Percentiles rank a stretch among this genome's conserved stretches.
phyloP scores from a whole-genome alignment of 1,140 invertebrate genomes.

The Brachionus asplanchnoidis region DNA sequence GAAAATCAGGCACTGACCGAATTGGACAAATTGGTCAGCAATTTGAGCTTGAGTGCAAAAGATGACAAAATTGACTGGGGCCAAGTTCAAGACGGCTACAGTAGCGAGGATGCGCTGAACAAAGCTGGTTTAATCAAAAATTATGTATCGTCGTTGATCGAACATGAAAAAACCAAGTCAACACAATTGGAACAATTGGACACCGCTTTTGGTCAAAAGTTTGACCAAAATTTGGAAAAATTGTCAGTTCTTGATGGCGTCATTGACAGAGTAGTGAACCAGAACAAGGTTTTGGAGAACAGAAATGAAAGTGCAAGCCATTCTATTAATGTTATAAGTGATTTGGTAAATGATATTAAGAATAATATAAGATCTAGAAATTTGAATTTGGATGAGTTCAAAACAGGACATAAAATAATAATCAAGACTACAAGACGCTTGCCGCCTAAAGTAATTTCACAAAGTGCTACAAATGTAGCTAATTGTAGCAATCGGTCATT shows the following conservation, averaged over 20 bases:
- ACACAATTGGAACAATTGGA: background rate
- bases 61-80: slow-evolving; percentile 9
- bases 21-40: background rate
- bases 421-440: slow-evolving; percentile 17
- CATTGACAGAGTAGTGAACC: background rate
- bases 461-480: background rate
- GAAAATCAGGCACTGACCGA: background rate
- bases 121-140: background rate
- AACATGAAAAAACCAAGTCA: background rate
- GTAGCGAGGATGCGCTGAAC: background rate
- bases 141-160: background rate
- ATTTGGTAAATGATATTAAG: background rate
- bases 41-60: background rate
- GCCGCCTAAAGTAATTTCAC: background rate
- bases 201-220: background rate
- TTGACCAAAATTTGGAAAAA: background rate
- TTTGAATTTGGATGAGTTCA: background rate
- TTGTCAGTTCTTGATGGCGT: background rate
- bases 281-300: background rate
- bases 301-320: background rate
- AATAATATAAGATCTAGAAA: background rate
- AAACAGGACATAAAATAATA: slow-evolving; percentile 32
- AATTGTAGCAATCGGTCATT: background rate
- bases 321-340: background rate
- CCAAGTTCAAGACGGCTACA: background rate